phyloP scores from a whole-genome alignment of 64 coral and sea anemone genomes.

The Orbicella faveolata region DNA sequence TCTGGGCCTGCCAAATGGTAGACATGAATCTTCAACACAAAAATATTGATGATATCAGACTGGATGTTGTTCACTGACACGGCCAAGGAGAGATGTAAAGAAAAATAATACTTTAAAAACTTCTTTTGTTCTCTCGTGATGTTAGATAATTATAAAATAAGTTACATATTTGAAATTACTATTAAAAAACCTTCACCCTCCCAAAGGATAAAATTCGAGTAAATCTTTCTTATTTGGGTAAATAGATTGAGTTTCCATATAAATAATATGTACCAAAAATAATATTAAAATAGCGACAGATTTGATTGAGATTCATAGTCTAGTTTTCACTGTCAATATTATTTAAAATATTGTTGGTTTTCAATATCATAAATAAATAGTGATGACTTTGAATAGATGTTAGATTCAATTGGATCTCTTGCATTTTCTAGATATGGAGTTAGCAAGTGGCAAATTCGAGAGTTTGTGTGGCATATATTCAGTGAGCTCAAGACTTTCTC shows the following conservation, averaged over 20 bases:
- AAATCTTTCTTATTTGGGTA: too few species aligned
- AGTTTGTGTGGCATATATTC: too few species aligned
- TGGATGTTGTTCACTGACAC: not conserved
- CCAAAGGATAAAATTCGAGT: too few species aligned
- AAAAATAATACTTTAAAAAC: not conserved
- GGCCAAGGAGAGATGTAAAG: not conserved
- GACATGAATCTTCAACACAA: not conserved
- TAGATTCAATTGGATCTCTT: too few species aligned
- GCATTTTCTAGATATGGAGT: too few species aligned
- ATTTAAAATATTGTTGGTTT: not conserved
- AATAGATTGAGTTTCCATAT: too few species aligned
- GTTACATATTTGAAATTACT: not conserved
- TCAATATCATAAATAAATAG: too few species aligned
- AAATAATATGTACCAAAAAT: not conserved
- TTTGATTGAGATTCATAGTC: not conserved
- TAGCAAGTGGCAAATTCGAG: too few species aligned
- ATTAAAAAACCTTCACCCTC: too few species aligned
- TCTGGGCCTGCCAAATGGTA: constrained; percentile 21
- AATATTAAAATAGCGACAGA: not conserved
- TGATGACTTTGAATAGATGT: too few species aligned
- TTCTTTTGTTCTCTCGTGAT: not conserved
- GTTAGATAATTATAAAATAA: not conserved
- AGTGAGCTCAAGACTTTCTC: too few species aligned
- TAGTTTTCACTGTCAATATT: not conserved
- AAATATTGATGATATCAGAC: not conserved